Percentiles rank a stretch among this genome's conserved stretches.
phyloP scores from a whole-genome alignment of 1,140 invertebrate species.

The Cataglyphis hispanica region DNA sequence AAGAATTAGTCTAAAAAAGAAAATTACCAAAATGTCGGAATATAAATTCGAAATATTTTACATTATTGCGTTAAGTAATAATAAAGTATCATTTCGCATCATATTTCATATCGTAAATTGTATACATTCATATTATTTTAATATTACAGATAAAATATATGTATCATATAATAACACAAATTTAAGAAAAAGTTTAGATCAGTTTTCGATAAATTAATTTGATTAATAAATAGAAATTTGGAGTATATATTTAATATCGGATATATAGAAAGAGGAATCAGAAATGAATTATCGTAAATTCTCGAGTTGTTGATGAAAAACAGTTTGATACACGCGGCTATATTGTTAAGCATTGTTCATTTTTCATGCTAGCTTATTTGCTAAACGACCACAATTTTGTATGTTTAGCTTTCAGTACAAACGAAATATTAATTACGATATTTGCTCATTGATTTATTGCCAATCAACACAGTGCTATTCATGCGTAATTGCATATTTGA shows the following conservation, averaged over 20 bases:
- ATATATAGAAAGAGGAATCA: neutral
- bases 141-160: neutral
- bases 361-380: conserved; percentile 59
- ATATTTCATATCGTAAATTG: neutral
- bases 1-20: neutral
- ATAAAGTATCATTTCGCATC: neutral
- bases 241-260: neutral
- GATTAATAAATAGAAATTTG: neutral
- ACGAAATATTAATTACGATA: conserved; percentile 65
- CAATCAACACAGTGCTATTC: conserved; percentile 45
- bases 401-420: conserved; percentile 43
- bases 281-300: neutral
- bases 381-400: conserved; percentile 49
- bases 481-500: conserved; percentile 55
- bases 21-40: neutral
- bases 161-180: neutral
- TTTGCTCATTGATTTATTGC: conserved; percentile 66
- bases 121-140: neutral
- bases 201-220: neutral
- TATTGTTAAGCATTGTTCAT: conserved; percentile 60
- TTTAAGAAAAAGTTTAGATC: neutral
- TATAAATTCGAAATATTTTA: neutral
- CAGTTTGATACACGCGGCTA: conserved; percentile 25
- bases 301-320: conserved; percentile 25
- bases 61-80: too few species aligned